Evolutionary conservation across 2,888 invertebrate genomes (phyloP), one percentile per base, ranked within the genome.

Genomic region (Spialia ferax): DNA sequence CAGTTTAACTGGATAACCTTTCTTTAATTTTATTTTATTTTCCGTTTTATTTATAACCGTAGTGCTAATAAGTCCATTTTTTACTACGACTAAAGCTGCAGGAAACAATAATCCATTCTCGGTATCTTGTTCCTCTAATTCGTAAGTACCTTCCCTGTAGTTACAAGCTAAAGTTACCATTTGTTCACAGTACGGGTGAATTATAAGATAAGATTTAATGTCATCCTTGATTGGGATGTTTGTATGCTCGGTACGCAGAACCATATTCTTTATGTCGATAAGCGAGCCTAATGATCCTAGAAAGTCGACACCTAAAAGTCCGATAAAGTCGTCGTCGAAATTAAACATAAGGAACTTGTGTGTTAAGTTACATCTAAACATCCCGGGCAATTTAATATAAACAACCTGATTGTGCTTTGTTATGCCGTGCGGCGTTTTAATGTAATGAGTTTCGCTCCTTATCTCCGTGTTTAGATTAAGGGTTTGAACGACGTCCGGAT

Each of bases 401-500:
- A 65, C 73, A 55, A 77, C 74, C 20, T 74, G 23, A 0, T 71
- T 71, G 38, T 77, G 75, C 56, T 73, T 82, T 20, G 85, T 82
- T 0, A 80, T 79, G 35, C 77, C 80, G 29, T 88, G 86, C 0
- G 87, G 85, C 68, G 85, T 86, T 75, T 81, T 83, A 8, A 90
- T 76, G 1, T 83, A 87, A 71, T 87, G 83, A 0, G 83, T 83
- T 79, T 77, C 75, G 0, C 68, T 69, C 68, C 70, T 69, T 29
- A 77, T 64, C 50, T 61, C 10, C 3, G 35, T 55, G 0, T 74
- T 56, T 2, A 60, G 20, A 4, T 61, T 57, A 15, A 61, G 15
- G 11, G 65, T 32, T 57, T 67, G 3, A 56, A 74, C 20, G 2
- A 72, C 54, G 42, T 62, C 57, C 20, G 76, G 74, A 5, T 20